Evolutionary conservation across 2,888 invertebrate species (phyloP), one percentile per base, ranked within the genome.

Genomic region (Meiosimyza decipiens): DNA sequence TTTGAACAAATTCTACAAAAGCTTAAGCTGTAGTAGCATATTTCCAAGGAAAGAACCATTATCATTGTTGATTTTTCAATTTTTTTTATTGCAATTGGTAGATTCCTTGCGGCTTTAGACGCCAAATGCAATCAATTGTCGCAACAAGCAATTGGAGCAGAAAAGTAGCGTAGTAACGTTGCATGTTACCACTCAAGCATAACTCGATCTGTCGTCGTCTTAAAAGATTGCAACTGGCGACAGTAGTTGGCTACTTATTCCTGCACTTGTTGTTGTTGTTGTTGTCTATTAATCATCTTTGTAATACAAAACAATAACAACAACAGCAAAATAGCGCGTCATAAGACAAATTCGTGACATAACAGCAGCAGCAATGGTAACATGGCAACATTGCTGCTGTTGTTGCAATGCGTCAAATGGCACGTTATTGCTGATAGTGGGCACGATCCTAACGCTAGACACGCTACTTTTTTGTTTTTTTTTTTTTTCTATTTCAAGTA

Each of bases 291-390:
- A 62, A 63, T 70, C 70, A 55, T 54, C 51, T 40, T 40, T 16
- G 52, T 51, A 72, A 67, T 66, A 62, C 60, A 54, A 67, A 72
- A 49, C 49, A 60, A 59, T n/a, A 69, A 66, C 15, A 66, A 66
- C 52, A 11, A 52, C 33, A 40, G 40, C 15, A 28, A 28, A 33
- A 49, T 18, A 49, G 47, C 47, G 70, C 70, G 70, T 70, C 70
- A 63, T 62, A 28, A 62, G 62, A 70, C 70, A 70, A 70, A 70
- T 70, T 72, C 72, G 72, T 72, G 72, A 72, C 68, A 72, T 47
- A 72, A 63, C 55, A 54, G 33, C 28, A 55, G 18, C 40, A n/a
- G 51, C 69, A 40, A 52, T 13, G 33, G 13, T 22, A 33, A 47
- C 18, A 69, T 50, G 11, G 22, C 18, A 28, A 59, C 57, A 22